Evolutionary conservation across 2,113 vertebrate genomes (phyloP).

Genomic region (Phrynosoma blainvillii): DNA sequence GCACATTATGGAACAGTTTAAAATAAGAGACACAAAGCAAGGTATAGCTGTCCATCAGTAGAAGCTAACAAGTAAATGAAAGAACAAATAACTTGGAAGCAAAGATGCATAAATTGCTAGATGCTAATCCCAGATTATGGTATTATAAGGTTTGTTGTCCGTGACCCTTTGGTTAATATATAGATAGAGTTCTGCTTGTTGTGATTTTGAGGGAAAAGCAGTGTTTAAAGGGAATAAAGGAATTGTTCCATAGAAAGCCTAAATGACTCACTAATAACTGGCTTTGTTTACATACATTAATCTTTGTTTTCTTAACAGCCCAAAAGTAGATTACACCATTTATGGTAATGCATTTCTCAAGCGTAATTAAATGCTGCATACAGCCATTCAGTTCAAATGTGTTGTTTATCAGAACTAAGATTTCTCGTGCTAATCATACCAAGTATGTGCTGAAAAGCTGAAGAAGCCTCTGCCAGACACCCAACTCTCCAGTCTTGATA

Average conservation of each 20-base stretch:
- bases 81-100: constrained; percentile 33
- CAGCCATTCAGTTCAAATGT: neutral
- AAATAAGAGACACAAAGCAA: constrained; percentile 27
- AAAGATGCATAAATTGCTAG: constrained; percentile 38
- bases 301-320: neutral
- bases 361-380: neutral
- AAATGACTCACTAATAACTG: constrained; percentile 39
- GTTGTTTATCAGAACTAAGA: constrained; percentile 35
- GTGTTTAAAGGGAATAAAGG: constrained; percentile 24
- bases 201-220: neutral
- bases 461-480: constrained; percentile 27
- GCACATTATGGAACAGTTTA: constrained; percentile 46
- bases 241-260: constrained; percentile 52
- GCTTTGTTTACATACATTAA: constrained; percentile 39
- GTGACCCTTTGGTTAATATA: constrained; percentile 22
- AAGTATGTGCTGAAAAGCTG: constrained; percentile 32
- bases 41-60: constrained; percentile 4
- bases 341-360: constrained; percentile 41
- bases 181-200: constrained; percentile 29
- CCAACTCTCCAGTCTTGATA: constrained; percentile 23
- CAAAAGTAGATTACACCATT: constrained; percentile 26
- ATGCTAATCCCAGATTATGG: constrained; percentile 52
- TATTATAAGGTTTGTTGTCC: constrained; percentile 43
- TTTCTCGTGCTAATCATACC: constrained; percentile 50
- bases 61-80: constrained; percentile 45